Percentiles rank a stretch among this genome's conserved stretches.
Evolutionary conservation across 2,888 invertebrate genomes (phyloP).

Genomic region (Agriotes lineatus): DNA sequence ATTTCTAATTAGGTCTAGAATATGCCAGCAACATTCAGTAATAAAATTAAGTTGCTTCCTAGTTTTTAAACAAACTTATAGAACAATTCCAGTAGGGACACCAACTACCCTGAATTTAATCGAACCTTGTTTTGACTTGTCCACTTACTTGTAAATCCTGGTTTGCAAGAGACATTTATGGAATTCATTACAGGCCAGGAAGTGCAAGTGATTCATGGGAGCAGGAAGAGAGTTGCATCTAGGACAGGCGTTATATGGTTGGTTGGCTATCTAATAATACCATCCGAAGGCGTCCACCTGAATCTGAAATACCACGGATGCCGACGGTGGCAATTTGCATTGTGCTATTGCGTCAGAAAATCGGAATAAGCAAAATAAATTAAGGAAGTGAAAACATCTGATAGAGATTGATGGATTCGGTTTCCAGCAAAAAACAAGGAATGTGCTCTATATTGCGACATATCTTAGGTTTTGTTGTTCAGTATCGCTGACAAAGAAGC

Average conservation of each 20-base stretch:
- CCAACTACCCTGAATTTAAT: too few species aligned
- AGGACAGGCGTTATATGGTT: constrained; percentile 12
- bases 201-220: constrained; percentile 16
- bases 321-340: neutral
- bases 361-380: neutral
- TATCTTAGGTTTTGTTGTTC: too few species aligned
- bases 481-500: too few species aligned
- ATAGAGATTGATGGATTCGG: constrained; percentile 15
- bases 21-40: too few species aligned
- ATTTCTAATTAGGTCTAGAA: too few species aligned
- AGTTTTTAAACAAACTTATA: too few species aligned
- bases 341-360: constrained; percentile 12
- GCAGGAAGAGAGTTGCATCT: constrained; percentile 3
- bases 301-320: neutral
- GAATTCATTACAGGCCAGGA: constrained; percentile 6
- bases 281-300: constrained; percentile 5
- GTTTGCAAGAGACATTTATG: neutral
- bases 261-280: constrained; percentile 1
- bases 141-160: neutral
- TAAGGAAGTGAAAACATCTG: constrained; percentile 3
- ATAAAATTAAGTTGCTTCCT: too few species aligned
- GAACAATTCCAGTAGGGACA: too few species aligned
- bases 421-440: neutral
- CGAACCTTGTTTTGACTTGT: too few species aligned
- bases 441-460: too few species aligned